Base-by-base conservation (phyloP, 2,797 vertebrate species). In the Tapera naevia region DNA sequence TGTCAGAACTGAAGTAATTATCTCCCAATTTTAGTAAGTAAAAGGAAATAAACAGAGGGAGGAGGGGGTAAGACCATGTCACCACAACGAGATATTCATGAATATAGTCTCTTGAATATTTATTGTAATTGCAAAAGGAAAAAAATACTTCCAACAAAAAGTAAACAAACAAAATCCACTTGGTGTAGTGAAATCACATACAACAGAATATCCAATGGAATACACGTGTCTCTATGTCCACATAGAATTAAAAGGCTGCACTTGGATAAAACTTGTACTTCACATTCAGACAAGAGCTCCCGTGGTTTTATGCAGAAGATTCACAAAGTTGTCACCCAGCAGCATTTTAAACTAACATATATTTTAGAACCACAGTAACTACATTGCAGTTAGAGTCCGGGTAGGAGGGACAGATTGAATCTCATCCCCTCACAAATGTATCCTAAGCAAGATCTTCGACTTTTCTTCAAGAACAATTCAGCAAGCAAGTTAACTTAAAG, bases 31-130 rank as follows among this genome's bases (percentile, higher is more conserved):
- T 75, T 57, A 30, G 10, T 66, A 56, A 35, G 7, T 50, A 41
- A 79, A 88, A 60, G 15, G 15, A 88, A 90, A 86, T 37, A 73
- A 81, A 78, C 10, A 54, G 30, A 72, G 12, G 27, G 37, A 11
- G 18, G 22, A 41, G 13, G 16, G 32, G 4, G 7, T 82, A 92
- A 91, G 72, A 86, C 37, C 21, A 93, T 57, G 46, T 91, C 51
- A 94, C 82, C 41, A 88, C 91, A 80, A 65, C 73, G 75, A 97
- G 53, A 95, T 97, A 96, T 97, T 94, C 82, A 92, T 96, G 96
- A 98, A 98, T 98, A 98, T 97, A 98, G 97, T 98, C 97, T 97
- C 94, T 98, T 94, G 96, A 96, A 98, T 98, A 98, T 99, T 99
- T 98, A 97, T 98, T 98, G 97, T 98, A 96, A 98, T 97, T n/a